These are phyloP conservation scores for Belonocnema kinseyi DNA, from an alignment of 1,140 invertebrate species.

Conservation along the genomic window DNA sequence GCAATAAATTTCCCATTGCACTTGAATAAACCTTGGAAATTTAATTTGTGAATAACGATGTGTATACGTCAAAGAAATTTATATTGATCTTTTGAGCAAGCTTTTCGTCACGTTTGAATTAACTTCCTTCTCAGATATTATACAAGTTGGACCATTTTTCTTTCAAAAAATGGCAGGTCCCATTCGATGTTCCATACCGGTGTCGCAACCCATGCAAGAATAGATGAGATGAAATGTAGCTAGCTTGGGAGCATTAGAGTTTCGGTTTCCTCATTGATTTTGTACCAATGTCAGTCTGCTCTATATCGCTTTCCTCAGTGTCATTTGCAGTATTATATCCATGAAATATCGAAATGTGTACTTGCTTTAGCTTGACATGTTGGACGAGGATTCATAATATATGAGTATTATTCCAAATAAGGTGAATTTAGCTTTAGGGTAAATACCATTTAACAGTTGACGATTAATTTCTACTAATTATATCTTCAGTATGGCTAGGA, in stretches of 20 bases:
- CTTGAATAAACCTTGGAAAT: no score
- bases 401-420: no score
- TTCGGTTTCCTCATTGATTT: conserved; percentile 10
- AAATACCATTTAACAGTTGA: no score
- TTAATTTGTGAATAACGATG: no score
- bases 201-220: background rate
- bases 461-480: no score
- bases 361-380: background rate
- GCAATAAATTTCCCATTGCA: no score
- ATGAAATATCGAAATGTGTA: background rate
- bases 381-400: background rate
- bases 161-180: background rate
- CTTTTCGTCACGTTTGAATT: conserved; percentile 1
- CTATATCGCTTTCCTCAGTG: background rate
- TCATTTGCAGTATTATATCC: background rate
- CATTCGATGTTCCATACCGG: background rate
- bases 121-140: background rate
- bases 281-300: background rate
- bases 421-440: no score
- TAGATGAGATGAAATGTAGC: background rate
- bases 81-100: no score
- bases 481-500: no score
- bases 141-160: conserved; percentile 4
- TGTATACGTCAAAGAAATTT: no score
- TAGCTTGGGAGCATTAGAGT: background rate